Base-by-base conservation (phyloP, 2,888 invertebrate species). In the Galerucella calmariensis region DNA sequence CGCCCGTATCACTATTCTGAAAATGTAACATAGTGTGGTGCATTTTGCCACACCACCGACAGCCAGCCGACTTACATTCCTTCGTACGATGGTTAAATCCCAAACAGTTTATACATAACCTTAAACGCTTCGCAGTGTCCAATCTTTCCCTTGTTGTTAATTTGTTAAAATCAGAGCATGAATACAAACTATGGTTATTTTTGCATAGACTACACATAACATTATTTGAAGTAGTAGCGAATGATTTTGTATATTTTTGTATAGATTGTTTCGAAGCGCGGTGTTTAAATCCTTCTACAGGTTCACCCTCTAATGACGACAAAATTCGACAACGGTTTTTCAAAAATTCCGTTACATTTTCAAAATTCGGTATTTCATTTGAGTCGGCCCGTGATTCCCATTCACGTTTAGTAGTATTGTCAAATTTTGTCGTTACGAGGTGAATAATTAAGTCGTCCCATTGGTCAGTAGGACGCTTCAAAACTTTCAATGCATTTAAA, bases 21-120 rank as follows among this genome's bases (percentile, higher is more conserved):
- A 69, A 59, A 69, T 69, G 69, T 48, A 69, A 61, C 46, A 27
- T 16, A 46, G 24, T 69, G 11, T 69, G 44, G n/a, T 62, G 69
- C 5, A 61, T n/a, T 16, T 61, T 69, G 16, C 62, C 48, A 20
- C 62, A 62, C 12, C 48, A 6, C 11, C 48, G 11, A 27, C 69
- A 69, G 2, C 61, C 48, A 5, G 46, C 16, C 16, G 62, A 69
- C 20, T 41, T 61, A 61, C 51, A 69, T 10, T 69, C 27, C 24
- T 69, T 61, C 5, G 48, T 69, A 11, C 46, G 20, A 46, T 69
- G 69, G n/a, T 46, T 48, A 14, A 10, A n/a, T 14, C 69, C 48
- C 12, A 69, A 61, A 46, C 69, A 69, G 51, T 69, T 69, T 61
- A 61, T 41, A 24, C 61, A 69, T 14, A 69, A 11, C 6, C 69